A percentile compares a stretch with the other conserved stretches of the same genome.
Conservation (phyloP, 2,888 invertebrate genomes). For the Horisme vitalbata region DNA sequence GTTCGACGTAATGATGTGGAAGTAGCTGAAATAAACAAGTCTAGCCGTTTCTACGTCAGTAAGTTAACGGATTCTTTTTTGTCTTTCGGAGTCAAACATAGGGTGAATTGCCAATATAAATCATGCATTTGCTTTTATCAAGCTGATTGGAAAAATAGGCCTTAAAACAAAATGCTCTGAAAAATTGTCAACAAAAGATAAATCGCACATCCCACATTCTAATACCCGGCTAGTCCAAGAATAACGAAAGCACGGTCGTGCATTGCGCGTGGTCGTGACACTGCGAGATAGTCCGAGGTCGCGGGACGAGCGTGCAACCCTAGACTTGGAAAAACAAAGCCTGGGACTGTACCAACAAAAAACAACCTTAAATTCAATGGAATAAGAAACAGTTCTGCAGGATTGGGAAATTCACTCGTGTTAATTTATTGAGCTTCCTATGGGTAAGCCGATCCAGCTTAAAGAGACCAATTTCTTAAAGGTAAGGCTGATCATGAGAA, state of each 20-base stretch:
- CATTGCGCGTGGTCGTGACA: conserved; percentile 74
- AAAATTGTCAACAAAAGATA: conserved; percentile 24
- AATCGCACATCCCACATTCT: conserved; percentile 36
- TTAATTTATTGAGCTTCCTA: conserved; percentile 36
- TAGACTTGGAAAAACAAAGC: conserved; percentile 28
- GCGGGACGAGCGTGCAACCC: conserved; percentile 56
- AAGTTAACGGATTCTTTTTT: too few species aligned
- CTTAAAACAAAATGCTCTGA: not conserved
- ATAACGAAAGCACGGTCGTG: conserved; percentile 67
- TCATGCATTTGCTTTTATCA: too few species aligned
- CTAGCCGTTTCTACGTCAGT: too few species aligned
- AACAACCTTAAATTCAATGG: conserved; percentile 2
- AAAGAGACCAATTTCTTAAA: conserved; percentile 2
- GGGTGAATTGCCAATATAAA: too few species aligned
- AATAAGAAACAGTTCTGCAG: conserved; percentile 2
- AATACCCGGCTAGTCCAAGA: conserved; percentile 30
- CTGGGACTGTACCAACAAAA: conserved; percentile 6
- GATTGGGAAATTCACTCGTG: conserved; percentile 11
- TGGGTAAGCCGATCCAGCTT: conserved; percentile 23
- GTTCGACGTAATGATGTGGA: too few species aligned
- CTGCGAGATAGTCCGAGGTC: conserved; percentile 74
- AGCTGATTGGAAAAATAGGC: too few species aligned
- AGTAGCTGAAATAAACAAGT: too few species aligned
- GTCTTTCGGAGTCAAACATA: too few species aligned
- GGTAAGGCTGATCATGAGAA: not conserved